These are phyloP conservation scores for Cataglyphis rosenhaueri DNA, from an alignment of 2,888 invertebrate genomes.

Conservation along the genomic window DNA sequence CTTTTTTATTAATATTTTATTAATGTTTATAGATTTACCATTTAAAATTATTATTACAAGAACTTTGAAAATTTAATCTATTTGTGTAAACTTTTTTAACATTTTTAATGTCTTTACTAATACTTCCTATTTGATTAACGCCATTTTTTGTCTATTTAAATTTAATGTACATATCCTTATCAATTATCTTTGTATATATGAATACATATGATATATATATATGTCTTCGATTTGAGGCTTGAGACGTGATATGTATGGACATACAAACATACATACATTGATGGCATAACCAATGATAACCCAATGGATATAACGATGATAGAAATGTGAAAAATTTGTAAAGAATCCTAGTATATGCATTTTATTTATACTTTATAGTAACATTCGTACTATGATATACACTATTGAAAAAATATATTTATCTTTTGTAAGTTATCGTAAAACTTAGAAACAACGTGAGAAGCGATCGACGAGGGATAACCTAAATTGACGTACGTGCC, in stretches of 20 bases:
- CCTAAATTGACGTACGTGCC: not conserved
- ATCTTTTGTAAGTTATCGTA: not conserved
- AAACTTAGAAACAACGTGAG: not conserved
- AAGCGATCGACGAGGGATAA: slow-evolving; percentile 1
- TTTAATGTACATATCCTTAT: not conserved
- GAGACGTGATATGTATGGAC: not conserved
- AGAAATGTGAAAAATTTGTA: not conserved
- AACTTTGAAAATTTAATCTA: not conserved
- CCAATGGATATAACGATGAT: not conserved
- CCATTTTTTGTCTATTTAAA: not conserved
- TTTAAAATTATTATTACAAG: not conserved
- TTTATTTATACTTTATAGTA: not conserved
- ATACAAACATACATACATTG: not conserved
- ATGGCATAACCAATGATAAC: not conserved
- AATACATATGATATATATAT: no score
- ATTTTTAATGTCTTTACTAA: not conserved
- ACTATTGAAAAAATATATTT: not conserved
- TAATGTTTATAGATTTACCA: not conserved
- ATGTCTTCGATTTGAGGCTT: not conserved
- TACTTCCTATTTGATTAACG: not conserved
- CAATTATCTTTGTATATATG: no score
- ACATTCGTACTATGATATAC: not conserved
- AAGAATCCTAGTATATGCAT: not conserved
- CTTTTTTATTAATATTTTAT: not conserved
- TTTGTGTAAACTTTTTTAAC: not conserved